phyloP scores from a whole-genome alignment of 1,140 invertebrate species.

The Sminthurides bifidus region DNA sequence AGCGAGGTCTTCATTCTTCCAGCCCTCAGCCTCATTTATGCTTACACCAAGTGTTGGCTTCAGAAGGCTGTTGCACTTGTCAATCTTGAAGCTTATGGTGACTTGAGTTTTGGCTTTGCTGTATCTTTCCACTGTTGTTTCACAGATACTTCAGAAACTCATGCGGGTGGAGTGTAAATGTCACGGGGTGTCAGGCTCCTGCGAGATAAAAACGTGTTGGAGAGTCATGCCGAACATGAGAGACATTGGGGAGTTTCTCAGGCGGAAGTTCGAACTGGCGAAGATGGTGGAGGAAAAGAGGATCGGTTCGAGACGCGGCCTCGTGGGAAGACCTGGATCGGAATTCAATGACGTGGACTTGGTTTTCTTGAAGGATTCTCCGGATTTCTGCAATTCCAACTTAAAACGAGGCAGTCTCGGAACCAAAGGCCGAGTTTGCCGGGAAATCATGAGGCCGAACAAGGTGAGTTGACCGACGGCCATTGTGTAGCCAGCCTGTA shows the following conservation, averaged over 20 bases:
- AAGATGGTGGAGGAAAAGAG: slow-evolving; percentile 35
- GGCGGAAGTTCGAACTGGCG: slow-evolving; percentile 38
- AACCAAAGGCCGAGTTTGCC: slow-evolving; percentile 43
- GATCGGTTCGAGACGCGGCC: slow-evolving; percentile 31
- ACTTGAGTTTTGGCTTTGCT: background rate
- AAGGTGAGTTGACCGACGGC: too few relatives aligned
- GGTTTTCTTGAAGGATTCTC: slow-evolving; percentile 42
- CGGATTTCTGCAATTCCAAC: slow-evolving; percentile 40
- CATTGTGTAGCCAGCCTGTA: too few relatives aligned
- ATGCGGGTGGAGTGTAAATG: slow-evolving; percentile 52
- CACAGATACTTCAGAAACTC: slow-evolving; percentile 44
- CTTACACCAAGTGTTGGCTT: too few relatives aligned
- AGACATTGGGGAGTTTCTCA: slow-evolving; percentile 35
- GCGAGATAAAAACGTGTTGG: slow-evolving; percentile 54
- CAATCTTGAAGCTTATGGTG: too few relatives aligned
- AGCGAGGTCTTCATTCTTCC: too few relatives aligned
- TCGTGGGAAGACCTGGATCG: slow-evolving; percentile 21
- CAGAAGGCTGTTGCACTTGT: too few relatives aligned
- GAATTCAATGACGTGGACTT: slow-evolving; percentile 38
- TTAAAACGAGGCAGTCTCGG: slow-evolving; percentile 45
- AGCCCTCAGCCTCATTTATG: too few relatives aligned
- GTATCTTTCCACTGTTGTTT: slow-evolving; percentile 12
- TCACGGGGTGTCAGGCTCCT: slow-evolving; percentile 55
- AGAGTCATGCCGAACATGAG: slow-evolving; percentile 42
- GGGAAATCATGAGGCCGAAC: background rate